Evolutionary conservation across 2,113 vertebrate genomes (phyloP), one percentile per base, ranked within the genome.

Genomic region (Spilogale gracilis): DNA sequence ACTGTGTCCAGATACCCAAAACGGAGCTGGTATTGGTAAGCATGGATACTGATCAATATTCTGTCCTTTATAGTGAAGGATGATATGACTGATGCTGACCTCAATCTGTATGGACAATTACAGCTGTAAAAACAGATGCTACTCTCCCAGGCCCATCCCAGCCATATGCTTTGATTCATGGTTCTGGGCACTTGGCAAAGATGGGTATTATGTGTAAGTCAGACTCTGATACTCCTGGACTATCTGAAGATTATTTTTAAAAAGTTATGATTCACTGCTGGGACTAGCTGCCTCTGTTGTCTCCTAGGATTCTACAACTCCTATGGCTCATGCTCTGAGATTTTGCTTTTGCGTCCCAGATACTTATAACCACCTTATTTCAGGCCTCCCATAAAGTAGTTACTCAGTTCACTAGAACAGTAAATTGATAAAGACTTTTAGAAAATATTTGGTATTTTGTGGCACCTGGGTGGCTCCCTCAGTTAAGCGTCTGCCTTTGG

Each of bases 101-200:
- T 38, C 38, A 92, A 94, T 87, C 67, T 84, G 23, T 63, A 95
- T 71, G 78, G 67, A 97, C 89, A 94, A 80, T 69, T 85, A 96
- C 89, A 97, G 61, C 67, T 95, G 27, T 91, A 94, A 88, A 93
- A 96, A 92, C 92, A 96, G 86, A 92, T 92, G 94, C 50, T 96
- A 52, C 38, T 94, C 56, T 94, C 83, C 50, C 50, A 83, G 91
- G 45, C 81, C 20, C 82, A 95, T 50, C 76, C 58, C 54, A 82
- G 21, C 56, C 87, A 88, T 83, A 90, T 30, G 32, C 87, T 97
- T 95, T 71, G 79, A 94, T 93, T 94, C 27, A 32, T 43, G 23
- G 67, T 84, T 32, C 71, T 90, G 81, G 63, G 82, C 27, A 93
- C 32, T 93, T 94, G 81, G 84, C 85, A 94, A 56, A 85, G 63